Evolutionary conservation across 2,113 vertebrate genomes (phyloP), one percentile per base, ranked within the genome.

Genomic region (Spea bombifrons): DNA sequence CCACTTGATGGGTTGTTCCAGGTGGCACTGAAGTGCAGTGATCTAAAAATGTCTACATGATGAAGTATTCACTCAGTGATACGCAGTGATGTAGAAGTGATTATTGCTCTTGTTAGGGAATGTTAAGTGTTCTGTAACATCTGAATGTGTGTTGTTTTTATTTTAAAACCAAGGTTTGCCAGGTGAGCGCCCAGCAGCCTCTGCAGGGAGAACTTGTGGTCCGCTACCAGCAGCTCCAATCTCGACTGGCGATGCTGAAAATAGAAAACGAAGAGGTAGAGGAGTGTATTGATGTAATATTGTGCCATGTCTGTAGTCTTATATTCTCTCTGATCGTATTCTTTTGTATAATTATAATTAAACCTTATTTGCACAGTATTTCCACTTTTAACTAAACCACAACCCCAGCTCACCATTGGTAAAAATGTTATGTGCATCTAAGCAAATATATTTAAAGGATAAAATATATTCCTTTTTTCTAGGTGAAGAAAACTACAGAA

Each of bases 401-500:
- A 6, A 52, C 9, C 50, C 6, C 50, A 52, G 9, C 9, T 52
- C 50, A 52, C 50, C 6, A 52, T 10, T 52, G 9, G 50, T 52
- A 52, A 52, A 7, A 52, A 10, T 52, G 12, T 7, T 59, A 53
- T 53, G 8, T 59, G 3, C 15, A 9, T 59, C 4, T 13, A 59
- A 8, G 12, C 10, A 53, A 59, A 9, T 59, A 59, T 4, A 7
- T 9, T 59, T 12, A 13, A 59, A 9, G 5, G 55, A 2, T 59
- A 59, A 59, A 59, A 59, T 12, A 59, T 6, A 2, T 52, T 52
- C 6, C 12, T 69, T 64, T 66, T 75, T 64, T 87, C 75, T 74
- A 99, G 97, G 93, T 99, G 73, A 99, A 99, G 89, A 99, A 99
- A 87, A 99, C 97, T 0, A 96, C 96, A 0, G 97, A 99, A 89